These are phyloP conservation scores for Agrilus cyanescens DNA, from an alignment of 2,888 invertebrate species.

Conservation along the genomic window DNA sequence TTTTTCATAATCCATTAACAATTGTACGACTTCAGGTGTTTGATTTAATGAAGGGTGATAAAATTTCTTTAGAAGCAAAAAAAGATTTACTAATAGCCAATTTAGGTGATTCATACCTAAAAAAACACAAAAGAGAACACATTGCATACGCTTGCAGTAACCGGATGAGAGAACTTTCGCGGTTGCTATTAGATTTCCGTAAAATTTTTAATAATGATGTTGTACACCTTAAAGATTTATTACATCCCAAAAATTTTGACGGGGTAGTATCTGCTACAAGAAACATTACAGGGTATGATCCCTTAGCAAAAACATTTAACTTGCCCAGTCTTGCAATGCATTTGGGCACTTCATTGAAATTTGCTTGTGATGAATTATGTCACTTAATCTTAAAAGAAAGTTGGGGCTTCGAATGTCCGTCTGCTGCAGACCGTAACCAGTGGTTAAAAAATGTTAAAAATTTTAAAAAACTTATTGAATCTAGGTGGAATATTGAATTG, in stretches of 20 bases:
- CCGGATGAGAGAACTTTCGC: slow-evolving; percentile 15
- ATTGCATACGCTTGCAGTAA: slow-evolving; percentile 14
- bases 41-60: slow-evolving; percentile 15
- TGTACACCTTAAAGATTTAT: slow-evolving; percentile 10
- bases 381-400: slow-evolving; percentile 16
- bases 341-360: slow-evolving; percentile 17
- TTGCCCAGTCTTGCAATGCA: slow-evolving; percentile 19
- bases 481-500: slow-evolving; percentile 18
- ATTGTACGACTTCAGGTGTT: slow-evolving; percentile 12
- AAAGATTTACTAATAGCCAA: slow-evolving; percentile 16
- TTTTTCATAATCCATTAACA: slow-evolving; percentile 2
- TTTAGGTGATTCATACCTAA: slow-evolving; percentile 16
- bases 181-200: slow-evolving; percentile 12
- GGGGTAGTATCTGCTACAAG: slow-evolving; percentile 13
- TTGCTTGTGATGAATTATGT: slow-evolving; percentile 14
- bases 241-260: slow-evolving; percentile 18
- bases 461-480: slow-evolving; percentile 9
- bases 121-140: slow-evolving; percentile 15
- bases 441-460: slow-evolving; percentile 7
- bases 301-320: slow-evolving; percentile 16
- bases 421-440: slow-evolving; percentile 3
- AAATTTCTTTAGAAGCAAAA: slow-evolving; percentile 15
- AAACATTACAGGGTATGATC: slow-evolving; percentile 16
- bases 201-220: slow-evolving; percentile 8
- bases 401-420: slow-evolving; percentile 13